phyloP scores from a whole-genome alignment of 2,113 vertebrate species.

The Pangasianodon gigas region DNA sequence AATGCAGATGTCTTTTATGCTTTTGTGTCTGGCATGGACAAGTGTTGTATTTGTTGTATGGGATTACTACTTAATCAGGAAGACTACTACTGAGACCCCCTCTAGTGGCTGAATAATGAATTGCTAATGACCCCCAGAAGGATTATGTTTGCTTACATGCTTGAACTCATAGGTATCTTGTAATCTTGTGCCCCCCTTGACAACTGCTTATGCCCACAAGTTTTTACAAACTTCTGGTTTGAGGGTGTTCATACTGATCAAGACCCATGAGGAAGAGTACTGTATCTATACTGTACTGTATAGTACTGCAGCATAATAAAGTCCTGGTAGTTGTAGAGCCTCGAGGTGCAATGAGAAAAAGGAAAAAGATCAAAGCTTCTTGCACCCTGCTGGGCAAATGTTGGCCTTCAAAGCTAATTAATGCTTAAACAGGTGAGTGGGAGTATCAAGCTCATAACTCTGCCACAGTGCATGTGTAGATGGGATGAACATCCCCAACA shows the following conservation, averaged over 20 bases:
- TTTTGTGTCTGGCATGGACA: background rate
- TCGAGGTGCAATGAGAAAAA: background rate
- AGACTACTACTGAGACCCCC: background rate
- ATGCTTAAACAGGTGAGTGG: conserved; percentile 68
- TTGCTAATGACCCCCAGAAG: background rate
- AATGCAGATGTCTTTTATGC: background rate
- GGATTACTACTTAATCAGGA: background rate
- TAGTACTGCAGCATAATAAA: background rate
- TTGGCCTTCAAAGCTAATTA: conserved; percentile 61
- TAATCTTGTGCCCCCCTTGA: background rate
- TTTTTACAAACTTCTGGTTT: background rate
- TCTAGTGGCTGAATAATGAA: background rate
- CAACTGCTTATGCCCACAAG: background rate
- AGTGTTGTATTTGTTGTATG: background rate
- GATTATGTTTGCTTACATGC: background rate
- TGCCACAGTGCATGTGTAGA: conserved; percentile 42
- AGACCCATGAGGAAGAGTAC: background rate
- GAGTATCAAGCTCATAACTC: conserved; percentile 58
- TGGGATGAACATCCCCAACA: conserved; percentile 44
- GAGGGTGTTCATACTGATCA: background rate
- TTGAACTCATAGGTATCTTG: background rate
- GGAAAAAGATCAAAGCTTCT: conserved; percentile 59
- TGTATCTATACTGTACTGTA: background rate
- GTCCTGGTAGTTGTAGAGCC: conserved; percentile 3
- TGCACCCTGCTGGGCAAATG: conserved; percentile 40